phyloP scores from a whole-genome alignment of 2,797 vertebrate species.

The Smutsia temminckii region DNA sequence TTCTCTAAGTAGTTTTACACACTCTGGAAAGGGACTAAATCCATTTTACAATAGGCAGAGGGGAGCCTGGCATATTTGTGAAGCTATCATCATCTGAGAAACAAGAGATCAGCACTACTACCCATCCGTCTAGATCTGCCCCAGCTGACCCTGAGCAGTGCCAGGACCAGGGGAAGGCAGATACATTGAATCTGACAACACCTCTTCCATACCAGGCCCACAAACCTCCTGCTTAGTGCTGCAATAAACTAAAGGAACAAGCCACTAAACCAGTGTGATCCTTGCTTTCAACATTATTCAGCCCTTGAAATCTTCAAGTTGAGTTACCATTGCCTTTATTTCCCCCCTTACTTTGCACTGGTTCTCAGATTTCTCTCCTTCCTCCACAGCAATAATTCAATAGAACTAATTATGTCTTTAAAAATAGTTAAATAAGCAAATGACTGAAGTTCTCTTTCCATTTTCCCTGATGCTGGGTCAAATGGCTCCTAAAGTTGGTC shows the following conservation, averaged over 20 bases:
- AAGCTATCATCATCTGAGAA: neutral
- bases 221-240: neutral
- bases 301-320: conserved; percentile 64
- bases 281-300: conserved; percentile 50
- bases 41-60: neutral
- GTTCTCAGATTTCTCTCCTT: conserved; percentile 78
- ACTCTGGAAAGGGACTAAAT: neutral
- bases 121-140: neutral
- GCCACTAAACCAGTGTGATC: conserved; percentile 27
- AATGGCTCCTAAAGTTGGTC: conserved; percentile 59
- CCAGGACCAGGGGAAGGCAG: neutral
- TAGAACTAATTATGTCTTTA: conserved; percentile 78
- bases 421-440: conserved; percentile 79
- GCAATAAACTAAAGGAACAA: conserved; percentile 59
- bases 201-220: neutral
- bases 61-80: neutral
- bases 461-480: conserved; percentile 63
- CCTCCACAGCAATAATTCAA: conserved; percentile 77
- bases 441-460: conserved; percentile 66
- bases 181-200: neutral
- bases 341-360: conserved; percentile 45
- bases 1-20: neutral
- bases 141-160: neutral
- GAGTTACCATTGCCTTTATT: conserved; percentile 67
- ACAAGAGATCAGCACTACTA: neutral